Evolutionary conservation across 30 jellyfish, hydroid and myxozoan genomes (phyloP), one percentile per base, ranked within the genome.

Genomic region (Rhopilema esculentum): DNA sequence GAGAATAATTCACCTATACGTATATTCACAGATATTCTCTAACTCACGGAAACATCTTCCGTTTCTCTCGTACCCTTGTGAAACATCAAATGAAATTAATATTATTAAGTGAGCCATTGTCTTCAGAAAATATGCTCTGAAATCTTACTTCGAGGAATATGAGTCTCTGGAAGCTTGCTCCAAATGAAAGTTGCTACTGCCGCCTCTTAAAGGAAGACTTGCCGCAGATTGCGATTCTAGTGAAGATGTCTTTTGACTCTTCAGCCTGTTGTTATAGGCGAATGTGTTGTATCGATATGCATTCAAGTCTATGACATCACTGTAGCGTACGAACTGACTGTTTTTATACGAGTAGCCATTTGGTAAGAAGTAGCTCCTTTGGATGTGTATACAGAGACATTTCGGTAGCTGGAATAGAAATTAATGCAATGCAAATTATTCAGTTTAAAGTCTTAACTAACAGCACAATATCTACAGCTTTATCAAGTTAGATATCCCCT

Each of bases 371-470:
- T 68, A 83, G 21, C 96, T 93, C 23, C 98, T 75, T 77, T 88
- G 98, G 28, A 93, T 71, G 65, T 93, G 97, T 7, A 93, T 65
- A 70, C 97, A 87, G 27, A 93, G 84, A 61, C 98, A 87, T 62
- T 82, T 74, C 0, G 98, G 97, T 16, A 93, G 90, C 98, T 93
- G 61, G 23, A 82, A 81, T 25, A 22, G 62, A 49, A 30, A 70
- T 1, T n/a, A 48, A 0, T 19, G 16, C 66, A 48, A 27, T 40
- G 57, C 57, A 40, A n/a, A n/a, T n/a, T n/a, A n/a, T n/a, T n/a
- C n/a, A n/a, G n/a, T n/a, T n/a, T n/a, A n/a, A n/a, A n/a, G n/a
- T n/a, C n/a, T n/a, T n/a, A n/a, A n/a, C n/a, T n/a, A n/a, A n/a
- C n/a, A n/a, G n/a, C n/a, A n/a, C n/a, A n/a, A n/a, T n/a, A n/a